Evolutionary conservation across 2,888 invertebrate genomes (phyloP), one percentile per base, ranked within the genome.

Genomic region (Hartigia nigra): DNA sequence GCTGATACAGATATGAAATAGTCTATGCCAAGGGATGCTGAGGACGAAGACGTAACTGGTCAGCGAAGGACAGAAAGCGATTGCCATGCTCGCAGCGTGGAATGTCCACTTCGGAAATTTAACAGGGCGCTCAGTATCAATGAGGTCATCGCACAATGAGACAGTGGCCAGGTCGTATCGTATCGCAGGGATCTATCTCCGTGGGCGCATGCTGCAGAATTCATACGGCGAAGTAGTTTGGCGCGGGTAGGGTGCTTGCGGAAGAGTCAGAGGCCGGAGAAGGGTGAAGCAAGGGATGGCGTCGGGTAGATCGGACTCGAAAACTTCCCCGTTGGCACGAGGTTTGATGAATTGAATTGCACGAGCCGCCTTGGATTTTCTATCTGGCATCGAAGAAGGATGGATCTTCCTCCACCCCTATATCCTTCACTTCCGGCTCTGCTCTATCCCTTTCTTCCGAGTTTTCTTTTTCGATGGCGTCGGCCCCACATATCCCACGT

Each of bases 141-240:
- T 84, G 84, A 82, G 83, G 84, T 79, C 82, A 88, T 87, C 85
- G 84, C 77, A 84, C 83, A 84, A 85, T 82, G 84, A 85, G 84
- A 85, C 85, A 82, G 23, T 55, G 23, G 79, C 79, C 78, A 76
- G 79, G 75, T n/a, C 79, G 39, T 55, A 55, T 55, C 55, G 55
- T 55, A 55, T 55, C 55, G 55, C 4, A 55, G 9, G 55, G 55
- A 39, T 35, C 77, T 76, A 76, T 76, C 69, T 55, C 74, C 76
- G 4, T 34, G 83, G 55, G 84, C 86, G 78, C 83, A 86, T 85
- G 79, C 78, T 86, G 88, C 86, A 86, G 84, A 87, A 88, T 87
- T 88, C 86, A 86, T 88, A 87, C 85, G 83, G 83, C 82, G 79
- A 81, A 84, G 81, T 84, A 79, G 78, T 79, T 78, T 37, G 69